phyloP scores from a whole-genome alignment of 2,888 invertebrate genomes.

The Cheilosia soror region DNA sequence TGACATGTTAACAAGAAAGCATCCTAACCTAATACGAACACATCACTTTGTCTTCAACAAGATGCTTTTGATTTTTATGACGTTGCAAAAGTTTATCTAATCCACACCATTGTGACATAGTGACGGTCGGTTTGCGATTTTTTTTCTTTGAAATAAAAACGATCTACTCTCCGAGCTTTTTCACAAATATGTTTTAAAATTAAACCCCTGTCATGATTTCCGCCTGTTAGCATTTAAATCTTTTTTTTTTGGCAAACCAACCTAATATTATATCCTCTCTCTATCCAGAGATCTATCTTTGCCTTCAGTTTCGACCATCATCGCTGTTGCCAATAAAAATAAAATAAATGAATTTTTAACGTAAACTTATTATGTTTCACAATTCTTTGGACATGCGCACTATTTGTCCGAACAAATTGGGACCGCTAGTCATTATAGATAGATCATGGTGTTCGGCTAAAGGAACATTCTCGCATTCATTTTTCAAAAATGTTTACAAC shows the following conservation, averaged over 20 bases:
- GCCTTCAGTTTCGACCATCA: conserved; percentile 39
- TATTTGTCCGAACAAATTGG: conserved; percentile 51
- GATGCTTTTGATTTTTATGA: no score
- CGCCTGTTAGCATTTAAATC: conserved; percentile 63
- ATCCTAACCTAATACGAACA: no score
- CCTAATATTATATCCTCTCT: conserved; percentile 12
- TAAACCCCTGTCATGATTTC: conserved; percentile 60
- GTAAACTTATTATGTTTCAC: conserved; percentile 73
- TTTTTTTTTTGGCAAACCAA: conserved; percentile 49
- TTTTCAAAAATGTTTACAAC: conserved; percentile 46
- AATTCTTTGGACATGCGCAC: conserved; percentile 43
- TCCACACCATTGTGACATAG: not conserved
- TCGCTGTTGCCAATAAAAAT: conserved; percentile 62
- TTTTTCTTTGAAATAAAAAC: conserved; percentile 11
- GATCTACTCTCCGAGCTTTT: conserved; percentile 8
- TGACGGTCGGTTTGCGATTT: not conserved
- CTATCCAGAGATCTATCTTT: conserved; percentile 29
- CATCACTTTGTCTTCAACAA: no score
- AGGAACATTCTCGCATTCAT: conserved; percentile 47
- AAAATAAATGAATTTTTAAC: conserved; percentile 61
- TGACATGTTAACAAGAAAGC: no score
- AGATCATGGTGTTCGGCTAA: conserved; percentile 16
- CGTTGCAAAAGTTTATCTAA: no score
- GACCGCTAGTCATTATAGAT: conserved; percentile 61
- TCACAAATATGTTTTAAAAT: conserved; percentile 22